These are phyloP conservation scores for Ptyas mucosa DNA, from an alignment of 2,113 vertebrate genomes.

Conservation along the genomic window DNA sequence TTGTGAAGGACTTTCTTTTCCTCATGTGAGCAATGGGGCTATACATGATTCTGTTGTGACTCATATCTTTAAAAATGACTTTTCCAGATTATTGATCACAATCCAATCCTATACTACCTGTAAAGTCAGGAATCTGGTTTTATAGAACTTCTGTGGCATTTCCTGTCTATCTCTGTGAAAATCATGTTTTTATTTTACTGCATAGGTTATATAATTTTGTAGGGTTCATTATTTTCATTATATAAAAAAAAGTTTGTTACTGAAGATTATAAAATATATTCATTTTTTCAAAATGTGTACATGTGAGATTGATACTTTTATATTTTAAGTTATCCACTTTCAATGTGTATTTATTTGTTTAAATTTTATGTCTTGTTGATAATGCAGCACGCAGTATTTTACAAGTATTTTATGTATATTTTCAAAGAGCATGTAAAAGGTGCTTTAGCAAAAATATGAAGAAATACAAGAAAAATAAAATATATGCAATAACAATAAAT, in stretches of 20 bases:
- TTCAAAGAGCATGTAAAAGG: not conserved
- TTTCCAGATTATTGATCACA: not conserved
- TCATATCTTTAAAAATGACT: not conserved
- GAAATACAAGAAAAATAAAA: not conserved
- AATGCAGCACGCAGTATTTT: not conserved
- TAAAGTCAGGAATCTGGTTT: not conserved
- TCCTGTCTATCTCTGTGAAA: not conserved
- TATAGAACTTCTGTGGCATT: not conserved
- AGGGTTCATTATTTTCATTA: not conserved
- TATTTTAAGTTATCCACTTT: not conserved
- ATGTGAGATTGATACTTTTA: not conserved
- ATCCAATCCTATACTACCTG: not conserved
- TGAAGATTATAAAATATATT: not conserved
- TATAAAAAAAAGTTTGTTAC: not conserved
- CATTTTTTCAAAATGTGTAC: no score
- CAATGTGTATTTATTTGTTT: not conserved
- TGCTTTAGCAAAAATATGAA: not conserved
- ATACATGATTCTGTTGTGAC: not conserved
- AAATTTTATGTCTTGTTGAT: not conserved
- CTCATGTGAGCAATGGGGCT: not conserved
- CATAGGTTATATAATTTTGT: not conserved
- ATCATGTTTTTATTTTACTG: not conserved
- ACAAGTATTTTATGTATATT: not conserved
- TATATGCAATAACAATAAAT: not conserved
- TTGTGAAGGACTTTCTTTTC: not conserved